phyloP scores from a whole-genome alignment of 2,113 vertebrate species.

The Lagenorhynchus albirostris region DNA sequence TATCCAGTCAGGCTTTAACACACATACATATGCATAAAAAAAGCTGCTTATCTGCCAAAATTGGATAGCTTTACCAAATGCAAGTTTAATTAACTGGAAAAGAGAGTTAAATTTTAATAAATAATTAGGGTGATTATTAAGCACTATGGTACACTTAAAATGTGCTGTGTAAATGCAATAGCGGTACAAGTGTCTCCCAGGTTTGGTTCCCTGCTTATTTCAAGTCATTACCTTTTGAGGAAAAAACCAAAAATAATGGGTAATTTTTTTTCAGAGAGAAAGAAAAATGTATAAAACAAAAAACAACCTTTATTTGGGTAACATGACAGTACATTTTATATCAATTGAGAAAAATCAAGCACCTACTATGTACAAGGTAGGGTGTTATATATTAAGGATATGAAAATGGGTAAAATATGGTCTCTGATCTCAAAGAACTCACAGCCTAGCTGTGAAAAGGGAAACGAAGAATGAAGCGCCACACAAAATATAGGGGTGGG shows the following conservation, averaged over 20 bases:
- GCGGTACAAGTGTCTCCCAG: neutral
- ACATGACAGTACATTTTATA: neutral
- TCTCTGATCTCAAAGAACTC: neutral
- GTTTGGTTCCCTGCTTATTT: neutral
- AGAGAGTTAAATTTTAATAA: slow-evolving; percentile 56
- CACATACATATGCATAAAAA: neutral
- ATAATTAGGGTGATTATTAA: slow-evolving; percentile 44
- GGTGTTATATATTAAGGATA: neutral
- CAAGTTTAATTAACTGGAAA: slow-evolving; percentile 62
- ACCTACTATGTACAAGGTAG: neutral
- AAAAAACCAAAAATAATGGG: neutral
- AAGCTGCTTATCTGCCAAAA: slow-evolving; percentile 42
- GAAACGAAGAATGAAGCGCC: neutral
- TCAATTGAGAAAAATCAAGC: neutral
- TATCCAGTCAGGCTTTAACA: slow-evolving; percentile 13
- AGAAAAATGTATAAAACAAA: neutral
- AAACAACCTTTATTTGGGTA: neutral
- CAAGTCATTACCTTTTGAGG: slow-evolving; percentile 20
- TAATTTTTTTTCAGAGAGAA: neutral
- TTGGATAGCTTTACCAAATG: slow-evolving; percentile 23
- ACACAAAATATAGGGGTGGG: neutral
- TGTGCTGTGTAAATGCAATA: neutral
- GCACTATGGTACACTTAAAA: neutral
- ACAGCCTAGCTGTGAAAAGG: neutral
- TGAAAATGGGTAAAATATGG: neutral